Percentiles rank a stretch among this genome's conserved stretches.
These are phyloP conservation scores for Nyctibius bracteatus DNA, from an alignment of 2,113 vertebrate species.

Conservation along the genomic window DNA sequence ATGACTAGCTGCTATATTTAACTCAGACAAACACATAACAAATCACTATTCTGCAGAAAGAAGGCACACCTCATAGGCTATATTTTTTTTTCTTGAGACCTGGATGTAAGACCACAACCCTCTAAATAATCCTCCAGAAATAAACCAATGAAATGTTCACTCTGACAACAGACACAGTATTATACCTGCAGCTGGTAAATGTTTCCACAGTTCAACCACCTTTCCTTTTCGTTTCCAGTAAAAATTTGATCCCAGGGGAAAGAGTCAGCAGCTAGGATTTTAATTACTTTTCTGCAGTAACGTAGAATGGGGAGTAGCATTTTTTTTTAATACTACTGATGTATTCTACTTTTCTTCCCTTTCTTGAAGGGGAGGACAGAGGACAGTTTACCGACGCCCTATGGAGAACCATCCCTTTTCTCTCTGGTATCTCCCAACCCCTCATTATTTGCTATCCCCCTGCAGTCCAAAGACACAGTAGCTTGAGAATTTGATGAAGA, in stretches of 20 bases:
- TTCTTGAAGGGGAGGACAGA: not conserved
- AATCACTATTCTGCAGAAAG: slow-evolving; percentile 75
- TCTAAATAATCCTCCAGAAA: slow-evolving; percentile 85
- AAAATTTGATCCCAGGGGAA: slow-evolving; percentile 76
- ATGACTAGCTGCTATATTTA: slow-evolving; percentile 77
- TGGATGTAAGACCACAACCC: slow-evolving; percentile 80
- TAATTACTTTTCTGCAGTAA: slow-evolving; percentile 77
- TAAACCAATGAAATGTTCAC: slow-evolving; percentile 80
- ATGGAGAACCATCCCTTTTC: not conserved
- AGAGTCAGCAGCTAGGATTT: slow-evolving; percentile 75
- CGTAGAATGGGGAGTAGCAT: slow-evolving; percentile 40
- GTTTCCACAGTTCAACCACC: slow-evolving; percentile 81
- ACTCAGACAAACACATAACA: slow-evolving; percentile 81
- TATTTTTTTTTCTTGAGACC: slow-evolving; percentile 65
- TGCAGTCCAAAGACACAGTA: rapidly evolving
- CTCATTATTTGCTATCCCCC: not conserved
- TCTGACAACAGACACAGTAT: slow-evolving; percentile 79
- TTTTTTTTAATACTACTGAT: slow-evolving; percentile 43
- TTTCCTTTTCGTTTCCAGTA: slow-evolving; percentile 79
- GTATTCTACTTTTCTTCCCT: not conserved
- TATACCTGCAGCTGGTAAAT: slow-evolving; percentile 83
- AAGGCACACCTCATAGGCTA: slow-evolving; percentile 71
- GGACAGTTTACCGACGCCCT: not conserved
- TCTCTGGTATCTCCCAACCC: not conserved
- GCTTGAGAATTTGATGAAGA: not conserved